Evolutionary conservation across 2,113 vertebrate genomes (phyloP).

Genomic region (Clarias gariepinus): DNA sequence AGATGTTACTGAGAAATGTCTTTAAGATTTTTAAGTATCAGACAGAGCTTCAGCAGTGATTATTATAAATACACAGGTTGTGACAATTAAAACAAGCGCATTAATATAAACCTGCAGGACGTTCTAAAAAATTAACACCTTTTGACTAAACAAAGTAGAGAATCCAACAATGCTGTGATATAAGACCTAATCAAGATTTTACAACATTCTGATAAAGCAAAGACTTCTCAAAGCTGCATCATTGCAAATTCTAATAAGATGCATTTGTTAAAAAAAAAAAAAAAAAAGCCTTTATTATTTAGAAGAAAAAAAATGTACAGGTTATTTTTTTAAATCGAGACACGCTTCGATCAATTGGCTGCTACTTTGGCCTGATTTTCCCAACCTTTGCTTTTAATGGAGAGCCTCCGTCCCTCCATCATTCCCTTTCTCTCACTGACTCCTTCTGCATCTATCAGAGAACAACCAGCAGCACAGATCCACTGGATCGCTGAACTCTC

Average conservation of each 20-base stretch:
- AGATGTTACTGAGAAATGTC: background rate
- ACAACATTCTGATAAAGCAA: slow-evolving; percentile 29
- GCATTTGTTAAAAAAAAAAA: background rate
- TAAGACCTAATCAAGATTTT: background rate
- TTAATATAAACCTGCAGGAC: background rate
- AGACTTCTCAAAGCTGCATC: slow-evolving; percentile 84
- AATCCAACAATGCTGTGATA: slow-evolving; percentile 3
- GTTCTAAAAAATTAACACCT: background rate
- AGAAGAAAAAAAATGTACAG: slow-evolving; percentile 30
- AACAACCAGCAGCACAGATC: slow-evolving; percentile 98
- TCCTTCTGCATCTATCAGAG: slow-evolving; percentile 81
- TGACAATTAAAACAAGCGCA: background rate
- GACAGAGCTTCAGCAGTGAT: background rate
- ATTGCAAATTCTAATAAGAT: slow-evolving; percentile 76
- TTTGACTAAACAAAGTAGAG: background rate
- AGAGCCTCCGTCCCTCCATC: slow-evolving; percentile 59
- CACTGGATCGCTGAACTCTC: slow-evolving; percentile 71
- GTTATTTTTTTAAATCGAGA: slow-evolving; percentile 29
- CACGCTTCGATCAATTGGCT: slow-evolving; percentile 81
- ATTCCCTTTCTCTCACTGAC: slow-evolving; percentile 45
- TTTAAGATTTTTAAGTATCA: background rate
- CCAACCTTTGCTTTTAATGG: slow-evolving; percentile 82
- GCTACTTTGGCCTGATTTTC: slow-evolving; percentile 86
- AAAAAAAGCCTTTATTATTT: slow-evolving; percentile 26
- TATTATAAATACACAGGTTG: background rate